These are phyloP conservation scores for Sinhomidia bicolor DNA, from an alignment of 2,888 invertebrate genomes.

Conservation along the genomic window DNA sequence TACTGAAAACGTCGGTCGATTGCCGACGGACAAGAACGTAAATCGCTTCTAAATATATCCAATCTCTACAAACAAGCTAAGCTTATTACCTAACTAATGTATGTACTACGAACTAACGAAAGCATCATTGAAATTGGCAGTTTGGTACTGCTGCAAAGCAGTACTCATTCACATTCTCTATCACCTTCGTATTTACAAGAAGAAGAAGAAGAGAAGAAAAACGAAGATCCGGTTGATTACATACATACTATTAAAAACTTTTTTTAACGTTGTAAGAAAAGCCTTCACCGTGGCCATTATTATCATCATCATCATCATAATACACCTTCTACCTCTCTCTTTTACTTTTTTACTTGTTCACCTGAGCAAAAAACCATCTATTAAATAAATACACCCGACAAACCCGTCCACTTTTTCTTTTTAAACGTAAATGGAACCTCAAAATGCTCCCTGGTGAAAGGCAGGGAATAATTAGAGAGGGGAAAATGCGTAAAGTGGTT, in stretches of 20 bases:
- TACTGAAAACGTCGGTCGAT: conserved; percentile 20
- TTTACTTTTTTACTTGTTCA: background rate
- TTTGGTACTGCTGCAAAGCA: no score
- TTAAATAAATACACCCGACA: conserved; percentile 23
- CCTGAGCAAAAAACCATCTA: background rate
- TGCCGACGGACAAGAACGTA: conserved; percentile 42
- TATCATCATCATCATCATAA: background rate
- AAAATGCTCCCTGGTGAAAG: conserved; percentile 54
- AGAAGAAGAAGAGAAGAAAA: background rate
- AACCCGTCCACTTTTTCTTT: conserved; percentile 25
- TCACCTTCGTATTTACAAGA: background rate
- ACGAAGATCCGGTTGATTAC: conserved; percentile 47
- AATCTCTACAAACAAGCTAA: background rate
- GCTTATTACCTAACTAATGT: no score
- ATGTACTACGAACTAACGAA: background rate
- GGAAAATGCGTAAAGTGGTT: background rate
- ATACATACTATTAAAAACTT: background rate
- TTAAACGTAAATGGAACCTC: conserved; percentile 48
- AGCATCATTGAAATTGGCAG: conserved; percentile 24
- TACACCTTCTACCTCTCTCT: conserved; percentile 20
- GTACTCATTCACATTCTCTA: conserved; percentile 1
- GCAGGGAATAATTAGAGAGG: conserved; percentile 36
- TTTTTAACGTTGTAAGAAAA: no score
- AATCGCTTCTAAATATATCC: conserved; percentile 27
- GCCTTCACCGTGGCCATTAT: background rate